phyloP scores from a whole-genome alignment of 2,888 invertebrate species.

The Trachelus stipa region DNA sequence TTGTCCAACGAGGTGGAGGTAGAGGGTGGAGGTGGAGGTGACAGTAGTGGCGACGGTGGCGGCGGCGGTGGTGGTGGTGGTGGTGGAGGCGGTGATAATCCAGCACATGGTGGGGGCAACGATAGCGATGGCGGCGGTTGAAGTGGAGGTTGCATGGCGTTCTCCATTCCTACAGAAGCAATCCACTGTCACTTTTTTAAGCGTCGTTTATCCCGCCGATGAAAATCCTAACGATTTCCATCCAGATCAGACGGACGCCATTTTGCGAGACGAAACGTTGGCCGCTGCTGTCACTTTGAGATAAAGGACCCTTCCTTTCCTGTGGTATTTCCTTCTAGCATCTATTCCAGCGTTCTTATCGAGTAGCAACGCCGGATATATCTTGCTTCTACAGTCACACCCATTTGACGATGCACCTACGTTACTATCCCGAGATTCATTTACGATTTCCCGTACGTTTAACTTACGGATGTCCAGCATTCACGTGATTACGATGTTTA shows the following conservation, averaged over 20 bases:
- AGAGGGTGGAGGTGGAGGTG: slow-evolving; percentile 25
- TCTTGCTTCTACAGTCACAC: not conserved
- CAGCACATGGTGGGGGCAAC: slow-evolving; percentile 27
- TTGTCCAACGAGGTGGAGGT: not conserved
- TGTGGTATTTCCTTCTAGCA: not conserved
- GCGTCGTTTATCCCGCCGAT: slow-evolving; percentile 21
- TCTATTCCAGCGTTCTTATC: not conserved
- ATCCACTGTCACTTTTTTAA: slow-evolving; percentile 9
- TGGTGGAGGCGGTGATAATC: slow-evolving; percentile 26
- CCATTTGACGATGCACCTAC: not conserved
- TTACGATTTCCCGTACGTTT: not conserved
- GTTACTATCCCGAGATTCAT: not conserved
- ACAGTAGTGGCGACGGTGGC: slow-evolving; percentile 25
- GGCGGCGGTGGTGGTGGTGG: slow-evolving; percentile 29
- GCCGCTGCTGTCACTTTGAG: not conserved
- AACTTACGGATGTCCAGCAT: not conserved
- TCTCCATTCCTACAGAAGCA: slow-evolving; percentile 49
- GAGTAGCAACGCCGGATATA: not conserved
- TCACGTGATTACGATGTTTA: slow-evolving; percentile 29
- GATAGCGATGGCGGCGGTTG: slow-evolving; percentile 27
- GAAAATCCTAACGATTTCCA: not conserved
- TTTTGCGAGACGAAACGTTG: not conserved
- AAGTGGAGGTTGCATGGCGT: slow-evolving; percentile 45
- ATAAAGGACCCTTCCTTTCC: not conserved
- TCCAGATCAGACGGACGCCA: not conserved